These are phyloP conservation scores for Hypomecis punctinalis DNA, from an alignment of 2,888 invertebrate species.

Conservation along the genomic window DNA sequence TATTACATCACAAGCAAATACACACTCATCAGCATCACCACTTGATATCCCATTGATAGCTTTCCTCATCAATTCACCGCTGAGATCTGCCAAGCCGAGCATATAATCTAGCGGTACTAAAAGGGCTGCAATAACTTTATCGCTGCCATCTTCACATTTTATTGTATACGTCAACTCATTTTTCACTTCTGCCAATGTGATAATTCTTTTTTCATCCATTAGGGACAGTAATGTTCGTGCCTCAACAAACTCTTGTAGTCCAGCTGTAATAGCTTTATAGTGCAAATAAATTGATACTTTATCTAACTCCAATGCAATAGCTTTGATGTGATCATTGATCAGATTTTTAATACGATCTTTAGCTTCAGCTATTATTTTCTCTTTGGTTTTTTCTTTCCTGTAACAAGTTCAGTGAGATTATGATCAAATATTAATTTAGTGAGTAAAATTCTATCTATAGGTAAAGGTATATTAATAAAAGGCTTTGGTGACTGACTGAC, in stretches of 20 bases:
- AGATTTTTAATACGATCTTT: constrained; percentile 87
- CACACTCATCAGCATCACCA: constrained; percentile 90
- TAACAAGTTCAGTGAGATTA: constrained; percentile 19
- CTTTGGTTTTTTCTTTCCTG: constrained; percentile 66
- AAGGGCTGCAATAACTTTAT: constrained; percentile 49
- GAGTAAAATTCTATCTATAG: no score
- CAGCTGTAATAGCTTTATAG: constrained; percentile 71
- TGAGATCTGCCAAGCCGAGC: constrained; percentile 93
- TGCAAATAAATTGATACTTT: constrained; percentile 87
- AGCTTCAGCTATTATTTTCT: constrained; percentile 78
- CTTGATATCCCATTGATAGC: constrained; percentile 93
- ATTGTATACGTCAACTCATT: constrained; percentile 78
- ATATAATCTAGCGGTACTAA: constrained; percentile 85
- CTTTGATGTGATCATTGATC: constrained; percentile 75
- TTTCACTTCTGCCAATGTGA: constrained; percentile 85
- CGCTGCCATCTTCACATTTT: constrained; percentile 46
- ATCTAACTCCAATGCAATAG: constrained; percentile 90
- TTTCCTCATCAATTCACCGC: constrained; percentile 95
- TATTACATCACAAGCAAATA: constrained; percentile 89
- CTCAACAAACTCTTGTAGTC: constrained; percentile 93
- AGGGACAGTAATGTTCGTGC: constrained; percentile 92
- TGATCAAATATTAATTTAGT: no score
- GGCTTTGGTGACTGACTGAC: no score
- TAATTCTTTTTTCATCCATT: constrained; percentile 85
- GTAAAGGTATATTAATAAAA: no score